A percentile compares a stretch with the other conserved stretches of the same genome.
Evolutionary conservation across 2,888 invertebrate species (phyloP).

Genomic region (Hofmannophila pseudospretella): DNA sequence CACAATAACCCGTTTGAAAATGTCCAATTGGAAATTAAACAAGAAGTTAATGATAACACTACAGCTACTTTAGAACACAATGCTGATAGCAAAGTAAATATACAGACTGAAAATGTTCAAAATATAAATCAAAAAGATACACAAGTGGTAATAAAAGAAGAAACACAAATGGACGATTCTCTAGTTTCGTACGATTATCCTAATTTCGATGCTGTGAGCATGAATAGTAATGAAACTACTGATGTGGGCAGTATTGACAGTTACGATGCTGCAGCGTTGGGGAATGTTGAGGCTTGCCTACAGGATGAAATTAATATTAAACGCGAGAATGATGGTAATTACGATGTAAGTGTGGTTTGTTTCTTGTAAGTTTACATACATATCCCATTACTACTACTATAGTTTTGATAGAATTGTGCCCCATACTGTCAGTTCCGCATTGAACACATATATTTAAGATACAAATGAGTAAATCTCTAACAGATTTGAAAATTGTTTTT

Average conservation of each 20-base stretch:
- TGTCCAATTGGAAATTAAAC: slow-evolving; percentile 7
- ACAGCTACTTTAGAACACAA: not conserved
- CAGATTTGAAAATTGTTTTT: no score
- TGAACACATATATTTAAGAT: no score
- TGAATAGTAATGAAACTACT: slow-evolving; percentile 13
- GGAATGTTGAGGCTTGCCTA: slow-evolving; percentile 59
- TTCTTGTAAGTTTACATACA: slow-evolving; percentile 1
- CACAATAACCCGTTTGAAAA: slow-evolving; percentile 6
- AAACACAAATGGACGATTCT: slow-evolving; percentile 27
- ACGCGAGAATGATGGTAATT: slow-evolving; percentile 27
- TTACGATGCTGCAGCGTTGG: slow-evolving; percentile 49
- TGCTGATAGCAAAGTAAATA: not conserved
- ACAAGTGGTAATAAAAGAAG: slow-evolving; percentile 34
- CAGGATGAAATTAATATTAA: slow-evolving; percentile 49
- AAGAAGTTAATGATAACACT: slow-evolving; percentile 2
- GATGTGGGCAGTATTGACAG: slow-evolving; percentile 51
- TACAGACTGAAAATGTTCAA: slow-evolving; percentile 10
- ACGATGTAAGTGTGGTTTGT: slow-evolving; percentile 28
- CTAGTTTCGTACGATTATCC: slow-evolving; percentile 48
- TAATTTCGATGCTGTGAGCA: slow-evolving; percentile 13
- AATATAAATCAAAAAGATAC: slow-evolving; percentile 15
- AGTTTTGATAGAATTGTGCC: no score
- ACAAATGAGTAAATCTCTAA: no score
- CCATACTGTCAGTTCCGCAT: no score
- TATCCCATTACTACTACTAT: not conserved